phyloP scores from a whole-genome alignment of 1,140 invertebrate species.

The Drosophila parvula region DNA sequence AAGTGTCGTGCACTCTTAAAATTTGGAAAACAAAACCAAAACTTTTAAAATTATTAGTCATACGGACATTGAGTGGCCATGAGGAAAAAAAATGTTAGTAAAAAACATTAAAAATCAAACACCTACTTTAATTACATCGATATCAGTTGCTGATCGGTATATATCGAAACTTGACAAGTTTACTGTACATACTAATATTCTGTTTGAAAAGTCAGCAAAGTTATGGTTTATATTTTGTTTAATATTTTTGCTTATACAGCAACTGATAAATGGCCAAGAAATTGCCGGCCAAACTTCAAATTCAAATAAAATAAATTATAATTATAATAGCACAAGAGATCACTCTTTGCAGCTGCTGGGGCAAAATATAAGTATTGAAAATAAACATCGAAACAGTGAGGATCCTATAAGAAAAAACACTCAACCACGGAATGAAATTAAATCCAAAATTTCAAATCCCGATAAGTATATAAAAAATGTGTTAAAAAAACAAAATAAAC shows the following conservation, averaged over 20 bases:
- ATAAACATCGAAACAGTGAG: neutral
- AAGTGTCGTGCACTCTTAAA: conserved; percentile 7
- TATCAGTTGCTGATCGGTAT: neutral
- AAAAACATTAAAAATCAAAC: conserved; percentile 44
- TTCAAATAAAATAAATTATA: conserved; percentile 13
- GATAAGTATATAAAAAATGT: too few relatives aligned
- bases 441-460: conserved; percentile 9
- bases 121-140: conserved; percentile 10
- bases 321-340: neutral
- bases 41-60: conserved; percentile 10
- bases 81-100: conserved; percentile 63
- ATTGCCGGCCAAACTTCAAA: conserved; percentile 30
- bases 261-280: conserved; percentile 39
- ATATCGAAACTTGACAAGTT: neutral
- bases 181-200: conserved; percentile 1
- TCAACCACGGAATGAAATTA: conserved; percentile 10
- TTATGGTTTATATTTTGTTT: conserved; percentile 55
- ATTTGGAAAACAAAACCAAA: conserved; percentile 6
- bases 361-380: neutral
- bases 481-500: conserved; percentile 5
- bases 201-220: conserved; percentile 21
- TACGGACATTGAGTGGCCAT: conserved; percentile 41
- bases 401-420: neutral
- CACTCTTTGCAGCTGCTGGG: neutral
- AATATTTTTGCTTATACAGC: conserved; percentile 51